Evolutionary conservation across 2,888 invertebrate genomes (phyloP).

Genomic region (Callyntrura guangdongensis): DNA sequence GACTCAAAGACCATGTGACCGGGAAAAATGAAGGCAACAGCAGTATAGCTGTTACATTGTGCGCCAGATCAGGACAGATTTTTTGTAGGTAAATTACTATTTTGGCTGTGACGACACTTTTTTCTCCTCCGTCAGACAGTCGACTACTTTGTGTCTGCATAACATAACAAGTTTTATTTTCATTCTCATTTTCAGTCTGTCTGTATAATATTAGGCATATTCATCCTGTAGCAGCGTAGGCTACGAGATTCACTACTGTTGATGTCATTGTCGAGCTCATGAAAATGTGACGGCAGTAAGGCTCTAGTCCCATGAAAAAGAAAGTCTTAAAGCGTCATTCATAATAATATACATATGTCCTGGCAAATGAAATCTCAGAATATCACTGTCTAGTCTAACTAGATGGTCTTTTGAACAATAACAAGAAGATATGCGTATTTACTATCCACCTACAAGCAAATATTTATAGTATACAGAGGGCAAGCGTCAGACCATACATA

Average conservation of each 20-base stretch:
- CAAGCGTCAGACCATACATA: neutral
- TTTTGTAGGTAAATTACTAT: neutral
- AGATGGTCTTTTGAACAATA: neutral
- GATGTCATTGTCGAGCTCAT: conserved; percentile 61
- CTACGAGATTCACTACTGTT: conserved; percentile 26
- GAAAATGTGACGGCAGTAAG: conserved; percentile 57
- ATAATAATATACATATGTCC: neutral
- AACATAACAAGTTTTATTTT: neutral
- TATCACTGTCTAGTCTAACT: neutral
- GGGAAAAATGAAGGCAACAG: conserved; percentile 1
- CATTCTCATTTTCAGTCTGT: neutral
- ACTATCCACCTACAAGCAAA: neutral
- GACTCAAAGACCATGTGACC: conserved; percentile 4
- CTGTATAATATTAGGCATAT: neutral
- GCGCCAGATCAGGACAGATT: neutral
- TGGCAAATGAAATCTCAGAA: neutral
- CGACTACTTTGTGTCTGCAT: neutral
- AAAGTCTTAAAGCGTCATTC: neutral
- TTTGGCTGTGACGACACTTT: neutral
- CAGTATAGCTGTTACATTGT: neutral
- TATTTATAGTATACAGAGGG: neutral
- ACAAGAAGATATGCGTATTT: neutral
- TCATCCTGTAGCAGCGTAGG: neutral
- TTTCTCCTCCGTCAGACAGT: neutral
- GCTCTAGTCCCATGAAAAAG: conserved; percentile 11